Evolutionary conservation across 2,888 invertebrate genomes (phyloP), one percentile per base, ranked within the genome.

Genomic region (Meliscaeva auricollis): DNA sequence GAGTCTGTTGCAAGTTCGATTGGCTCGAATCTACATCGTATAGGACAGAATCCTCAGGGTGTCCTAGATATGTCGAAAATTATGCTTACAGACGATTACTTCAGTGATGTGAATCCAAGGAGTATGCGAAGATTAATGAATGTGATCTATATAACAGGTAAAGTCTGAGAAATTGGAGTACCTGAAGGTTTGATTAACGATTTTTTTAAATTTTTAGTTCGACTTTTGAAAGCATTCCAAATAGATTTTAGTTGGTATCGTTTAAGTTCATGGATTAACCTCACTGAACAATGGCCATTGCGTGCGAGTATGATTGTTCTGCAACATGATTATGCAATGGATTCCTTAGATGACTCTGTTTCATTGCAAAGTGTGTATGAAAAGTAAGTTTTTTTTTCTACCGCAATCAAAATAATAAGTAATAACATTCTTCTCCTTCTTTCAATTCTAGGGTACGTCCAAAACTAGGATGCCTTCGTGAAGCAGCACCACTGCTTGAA

Each of bases 191-290:
- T 62, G 17, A 5, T 22, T 48, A 44, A 69, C 9, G 32, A 35
- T 22, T 26, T 50, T 48, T 87, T 32, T 35, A n/a, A 44, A n/a
- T n/a, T 90, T 92, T 5, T 90, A 97, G 98, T 98, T 87, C 96
- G 99, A 73, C 94, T 99, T 88, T 94, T 99, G 88, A 97, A 99
- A 94, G 98, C 99, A 90, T 99, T 99, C 94, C 98, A 98, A 93
- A 97, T 99, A 88, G 99, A 99, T 91, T 99, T 99, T 93, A 98
- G 98, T 93, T 99, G 99, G 99, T 98, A 98, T 93, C 96, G 98
- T 89, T 94, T 99, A 89, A 98, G 98, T 84, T 97, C 98, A 78
- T 99, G 99, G 99, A 97, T 99, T 88, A 99, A 99, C 92, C 95
- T 99, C 76, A 98, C 99, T 0, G 99, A 99, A 91, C 99, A 99